Evolutionary conservation across 2,797 vertebrate genomes (phyloP), one percentile per base, ranked within the genome.

Genomic region (Aulostomus chinensis): DNA sequence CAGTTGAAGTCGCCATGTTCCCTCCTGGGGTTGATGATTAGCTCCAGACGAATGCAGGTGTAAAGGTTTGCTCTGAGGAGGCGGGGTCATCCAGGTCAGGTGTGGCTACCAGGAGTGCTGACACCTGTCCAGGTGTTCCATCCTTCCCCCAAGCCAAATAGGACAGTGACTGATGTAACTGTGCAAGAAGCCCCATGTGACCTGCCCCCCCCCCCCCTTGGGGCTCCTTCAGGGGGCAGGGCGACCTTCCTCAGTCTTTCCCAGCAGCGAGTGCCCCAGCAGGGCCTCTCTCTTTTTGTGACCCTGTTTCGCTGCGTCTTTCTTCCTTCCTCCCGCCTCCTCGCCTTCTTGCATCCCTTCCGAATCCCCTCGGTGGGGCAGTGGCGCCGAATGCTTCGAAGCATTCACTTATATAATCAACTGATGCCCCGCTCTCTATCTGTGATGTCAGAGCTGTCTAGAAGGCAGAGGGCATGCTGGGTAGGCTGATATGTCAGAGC

Each of bases 331-430:
- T 9, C 30, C 49, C 14, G 9, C 57, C 55, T 13, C 32, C 31
- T 39, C 37, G 36, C 48, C 58, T 28, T 30, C 42, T 37, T 15
- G 21, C 28, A 13, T 42, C 46, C 48, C 57, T 57, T 41, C 45
- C 45, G 34, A 8, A 55, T 58, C 60, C 74, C 58, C 50, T 21
- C 34, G 68, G 76, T 43, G 65, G 57, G 71, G 67, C 73, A 74
- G 52, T 39, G 15, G 43, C 13, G 65, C 57, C 60, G 61, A 78
- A 73, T 54, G 63, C 78, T 75, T 30, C 38, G 62, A 85, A 60
- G 69, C 56, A 51, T 68, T 71, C 60, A 66, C 76, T 91, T 90
- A 89, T 86, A 81, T 90, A 92, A 92, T 76, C 78, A 82, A 78
- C 82, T 81, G 78, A 84, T 81, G 84, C 77, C 73, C 74, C 55